phyloP scores from a whole-genome alignment of 2,797 vertebrate species.

The Peromyscus eremicus region DNA sequence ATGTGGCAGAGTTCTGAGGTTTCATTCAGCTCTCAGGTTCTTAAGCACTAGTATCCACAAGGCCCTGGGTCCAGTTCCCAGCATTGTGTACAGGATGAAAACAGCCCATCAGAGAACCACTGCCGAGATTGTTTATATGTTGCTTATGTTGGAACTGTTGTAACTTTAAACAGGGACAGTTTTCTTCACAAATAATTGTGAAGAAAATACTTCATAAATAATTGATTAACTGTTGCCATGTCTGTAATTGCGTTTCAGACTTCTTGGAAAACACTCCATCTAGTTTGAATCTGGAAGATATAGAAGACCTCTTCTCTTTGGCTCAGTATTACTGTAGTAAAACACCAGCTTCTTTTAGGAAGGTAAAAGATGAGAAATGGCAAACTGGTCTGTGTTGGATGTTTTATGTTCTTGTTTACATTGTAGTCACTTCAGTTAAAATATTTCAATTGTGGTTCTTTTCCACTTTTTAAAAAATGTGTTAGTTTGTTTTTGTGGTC shows the following conservation, averaged over 20 bases:
- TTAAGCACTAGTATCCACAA: neutral
- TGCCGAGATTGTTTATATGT: slow-evolving; percentile 18
- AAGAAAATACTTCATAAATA: neutral
- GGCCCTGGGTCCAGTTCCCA: neutral
- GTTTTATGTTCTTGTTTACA: slow-evolving; percentile 42
- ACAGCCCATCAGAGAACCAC: neutral
- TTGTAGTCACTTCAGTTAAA: slow-evolving; percentile 57
- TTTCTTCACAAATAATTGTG: slow-evolving; percentile 15
- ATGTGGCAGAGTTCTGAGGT: slow-evolving; percentile 6
- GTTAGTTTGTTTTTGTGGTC: neutral
- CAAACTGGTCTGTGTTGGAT: neutral
- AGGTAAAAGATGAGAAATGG: slow-evolving; percentile 89
- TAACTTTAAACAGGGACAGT: neutral
- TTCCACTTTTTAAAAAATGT: neutral
- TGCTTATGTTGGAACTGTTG: slow-evolving; percentile 37
- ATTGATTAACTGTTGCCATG: slow-evolving; percentile 34
- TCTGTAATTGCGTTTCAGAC: slow-evolving; percentile 88
- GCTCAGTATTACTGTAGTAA: slow-evolving; percentile 98
- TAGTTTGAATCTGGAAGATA: slow-evolving; percentile 94
- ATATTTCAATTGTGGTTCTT: slow-evolving; percentile 41
- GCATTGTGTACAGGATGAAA: neutral
- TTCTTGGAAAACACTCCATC: slow-evolving; percentile 94
- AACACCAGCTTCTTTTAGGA: slow-evolving; percentile 97
- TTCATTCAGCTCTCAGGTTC: neutral
- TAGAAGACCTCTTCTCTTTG: slow-evolving; percentile 97